Evolutionary conservation across 2,888 invertebrate genomes (phyloP), one percentile per base, ranked within the genome.

Genomic region (Tortrix viridana): DNA sequence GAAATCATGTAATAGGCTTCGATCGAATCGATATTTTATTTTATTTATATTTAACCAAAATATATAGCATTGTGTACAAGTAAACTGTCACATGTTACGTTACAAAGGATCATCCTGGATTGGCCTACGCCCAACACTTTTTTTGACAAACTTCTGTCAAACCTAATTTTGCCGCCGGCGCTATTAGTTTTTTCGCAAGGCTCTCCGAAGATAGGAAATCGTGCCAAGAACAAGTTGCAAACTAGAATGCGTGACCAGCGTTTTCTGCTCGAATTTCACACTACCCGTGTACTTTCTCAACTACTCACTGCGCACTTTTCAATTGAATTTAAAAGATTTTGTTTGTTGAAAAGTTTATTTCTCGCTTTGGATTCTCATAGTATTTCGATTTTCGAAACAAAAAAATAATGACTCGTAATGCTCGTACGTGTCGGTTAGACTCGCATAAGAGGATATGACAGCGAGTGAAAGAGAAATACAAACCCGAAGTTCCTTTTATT

Each of bases 171-270:
- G 53, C 53, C 14, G 38, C 38, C 14, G 22, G 37, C 20, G 50
- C 53, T 53, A 5, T 41, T 53, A 41, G 41, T 53, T 41, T 22
- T 32, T 37, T 32, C 44, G 14, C 44, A 37, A 23, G 14, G 18
- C 26, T 49, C n/a, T 47, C 32, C 18, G 23, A 46, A 32, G 32
- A 44, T 56, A 56, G 46, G 37, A 48, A 57, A 16, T 48, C 48
- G 48, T 48, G 41, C 57, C 57, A 38, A 38, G 57, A 57, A n/a
- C 38, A 49, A 57, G 57, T 57, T 57, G 9, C 18, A 48, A 57
- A 57, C 38, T 14, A 38, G 57, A 16, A 57, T 48, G 57, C 57
- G 57, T 57, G 57, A 57, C 57, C 48, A 57, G 57, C 47, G 48
- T 57, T 48, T 57, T 57, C 48, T 37, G 9, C 26, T 37, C 37